Conservation (phyloP, 2,797 vertebrate species). For the Sebastes steindachneri region DNA sequence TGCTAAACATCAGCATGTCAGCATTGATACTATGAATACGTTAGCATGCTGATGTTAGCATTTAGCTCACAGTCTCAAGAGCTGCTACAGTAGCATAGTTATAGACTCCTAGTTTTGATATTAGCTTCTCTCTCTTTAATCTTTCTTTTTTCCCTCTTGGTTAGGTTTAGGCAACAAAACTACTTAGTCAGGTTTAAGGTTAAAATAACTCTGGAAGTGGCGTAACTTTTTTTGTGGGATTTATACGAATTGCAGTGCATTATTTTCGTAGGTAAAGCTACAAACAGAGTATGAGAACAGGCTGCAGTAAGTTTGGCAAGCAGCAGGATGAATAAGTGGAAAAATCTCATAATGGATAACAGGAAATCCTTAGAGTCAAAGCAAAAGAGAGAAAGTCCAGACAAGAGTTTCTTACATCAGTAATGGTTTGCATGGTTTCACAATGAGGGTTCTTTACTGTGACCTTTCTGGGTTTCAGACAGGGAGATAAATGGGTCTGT, state of each 20-base stretch:
- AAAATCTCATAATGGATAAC: not conserved
- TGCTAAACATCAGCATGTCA: not conserved
- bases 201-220: no score
- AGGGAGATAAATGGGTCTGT: slow-evolving; percentile 60
- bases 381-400: not conserved
- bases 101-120: not conserved
- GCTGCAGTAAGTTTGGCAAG: not conserved
- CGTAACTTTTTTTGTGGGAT: no score
- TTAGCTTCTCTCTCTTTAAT: not conserved
- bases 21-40: not conserved
- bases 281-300: no score
- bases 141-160: not conserved
- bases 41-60: not conserved
- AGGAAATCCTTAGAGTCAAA: not conserved
- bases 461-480: slow-evolving; percentile 58
- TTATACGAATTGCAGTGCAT: no score
- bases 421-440: slow-evolving; percentile 25
- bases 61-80: not conserved
- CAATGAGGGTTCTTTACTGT: slow-evolving; percentile 26
- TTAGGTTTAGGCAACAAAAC: no score
- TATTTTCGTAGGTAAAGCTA: no score
- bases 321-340: not conserved
- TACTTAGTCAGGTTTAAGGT: no score
- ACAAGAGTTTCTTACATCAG: slow-evolving; percentile 24
- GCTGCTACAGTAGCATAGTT: not conserved